A percentile compares a stretch with the other conserved stretches of the same genome.
Evolutionary conservation across 2,888 invertebrate genomes (phyloP).

Genomic region (Sturmia bella): DNA sequence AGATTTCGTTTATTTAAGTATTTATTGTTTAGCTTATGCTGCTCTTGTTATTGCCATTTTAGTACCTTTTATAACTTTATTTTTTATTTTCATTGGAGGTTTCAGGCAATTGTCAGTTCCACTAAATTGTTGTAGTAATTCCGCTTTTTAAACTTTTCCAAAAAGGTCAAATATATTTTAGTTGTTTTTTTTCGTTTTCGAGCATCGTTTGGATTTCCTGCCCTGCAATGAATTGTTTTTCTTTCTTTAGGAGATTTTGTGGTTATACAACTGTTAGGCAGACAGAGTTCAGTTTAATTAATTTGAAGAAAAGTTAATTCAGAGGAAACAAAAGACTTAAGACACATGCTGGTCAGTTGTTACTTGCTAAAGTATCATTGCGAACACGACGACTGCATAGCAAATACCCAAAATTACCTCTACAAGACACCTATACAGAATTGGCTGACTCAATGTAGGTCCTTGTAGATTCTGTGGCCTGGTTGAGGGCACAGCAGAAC

Average conservation of each 20-base stretch:
- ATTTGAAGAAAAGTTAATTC: background rate
- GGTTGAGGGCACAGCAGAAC: too few species aligned
- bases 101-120: slow-evolving; percentile 42
- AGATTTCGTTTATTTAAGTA: slow-evolving; percentile 20
- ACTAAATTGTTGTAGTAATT: slow-evolving; percentile 8
- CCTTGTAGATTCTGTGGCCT: too few species aligned
- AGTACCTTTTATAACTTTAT: slow-evolving; percentile 27
- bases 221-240: slow-evolving; percentile 19
- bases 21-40: slow-evolving; percentile 47
- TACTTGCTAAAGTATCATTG: too few species aligned
- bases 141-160: slow-evolving; percentile 11
- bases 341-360: slow-evolving; percentile 17
- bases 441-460: too few species aligned
- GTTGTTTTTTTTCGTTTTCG: slow-evolving; percentile 8
- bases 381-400: too few species aligned
- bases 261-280: background rate
- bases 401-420: too few species aligned
- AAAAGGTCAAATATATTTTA: slow-evolving; percentile 61
- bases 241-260: slow-evolving; percentile 21
- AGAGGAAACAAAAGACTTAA: slow-evolving; percentile 42
- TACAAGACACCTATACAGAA: too few species aligned
- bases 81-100: slow-evolving; percentile 3
- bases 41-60: slow-evolving; percentile 63
- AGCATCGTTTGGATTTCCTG: background rate
- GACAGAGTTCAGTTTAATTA: slow-evolving; percentile 16